Conservation (phyloP, 2,888 invertebrate genomes). For the Julus scandinavius region DNA sequence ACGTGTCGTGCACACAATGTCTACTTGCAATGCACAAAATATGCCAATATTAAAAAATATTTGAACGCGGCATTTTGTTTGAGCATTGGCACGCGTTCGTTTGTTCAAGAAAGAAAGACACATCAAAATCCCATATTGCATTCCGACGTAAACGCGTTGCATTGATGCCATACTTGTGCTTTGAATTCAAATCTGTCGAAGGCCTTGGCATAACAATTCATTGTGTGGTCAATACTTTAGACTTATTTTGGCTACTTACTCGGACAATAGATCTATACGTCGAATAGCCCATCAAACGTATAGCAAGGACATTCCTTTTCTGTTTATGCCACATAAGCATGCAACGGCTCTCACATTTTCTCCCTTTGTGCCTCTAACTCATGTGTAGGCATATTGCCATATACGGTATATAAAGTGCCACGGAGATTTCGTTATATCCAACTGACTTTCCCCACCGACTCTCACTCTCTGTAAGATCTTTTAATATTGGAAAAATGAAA, state of each 20-base stretch:
- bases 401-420: conserved; percentile 12
- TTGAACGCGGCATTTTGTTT: background rate
- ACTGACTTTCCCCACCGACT: conserved; percentile 31
- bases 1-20: background rate
- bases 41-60: background rate
- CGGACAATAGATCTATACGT: conserved; percentile 24
- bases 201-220: background rate
- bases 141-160: background rate
- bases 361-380: background rate
- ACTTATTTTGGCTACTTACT: conserved; percentile 23
- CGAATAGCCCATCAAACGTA: conserved; percentile 25
- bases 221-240: background rate
- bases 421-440: background rate
- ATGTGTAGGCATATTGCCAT: background rate
- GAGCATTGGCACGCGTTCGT: background rate
- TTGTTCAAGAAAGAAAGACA: conserved; percentile 6
- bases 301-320: conserved; percentile 9
- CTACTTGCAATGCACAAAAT: background rate
- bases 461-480: background rate
- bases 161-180: background rate
- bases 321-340: background rate
- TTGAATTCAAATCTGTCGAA: conserved; percentile 16
- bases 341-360: background rate
- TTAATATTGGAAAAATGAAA: conserved; percentile 34
- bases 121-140: conserved; percentile 2